Conservation (phyloP, 2,888 invertebrate genomes). For the Aphodius granarius region DNA sequence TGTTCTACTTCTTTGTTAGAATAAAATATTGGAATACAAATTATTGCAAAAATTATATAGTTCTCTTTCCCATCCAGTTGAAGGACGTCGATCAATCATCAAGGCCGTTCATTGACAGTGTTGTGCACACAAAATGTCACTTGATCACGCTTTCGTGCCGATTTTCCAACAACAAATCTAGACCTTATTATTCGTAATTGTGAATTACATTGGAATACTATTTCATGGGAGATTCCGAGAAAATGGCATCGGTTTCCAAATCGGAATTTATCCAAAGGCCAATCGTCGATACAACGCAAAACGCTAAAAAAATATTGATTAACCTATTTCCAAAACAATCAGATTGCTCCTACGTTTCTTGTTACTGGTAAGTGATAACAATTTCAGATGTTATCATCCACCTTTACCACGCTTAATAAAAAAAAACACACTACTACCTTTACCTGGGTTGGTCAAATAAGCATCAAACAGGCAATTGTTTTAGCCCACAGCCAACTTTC, state of each 20-base stretch:
- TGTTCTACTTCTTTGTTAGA: too few relatives aligned
- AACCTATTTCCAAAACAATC: conserved; percentile 72
- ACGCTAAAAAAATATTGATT: conserved; percentile 45
- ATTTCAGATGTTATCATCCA: conserved; percentile 35
- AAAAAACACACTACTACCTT: not conserved
- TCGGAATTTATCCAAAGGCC: conserved; percentile 41
- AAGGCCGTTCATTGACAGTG: not conserved
- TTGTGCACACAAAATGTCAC: not conserved
- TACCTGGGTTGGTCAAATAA: not conserved
- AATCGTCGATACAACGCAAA: conserved; percentile 36
- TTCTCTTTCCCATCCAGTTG: not conserved
- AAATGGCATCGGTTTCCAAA: conserved; percentile 45
- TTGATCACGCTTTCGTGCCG: not conserved
- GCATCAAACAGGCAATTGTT: not conserved
- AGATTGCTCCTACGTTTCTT: conserved; percentile 83
- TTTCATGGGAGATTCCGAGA: conserved; percentile 3
- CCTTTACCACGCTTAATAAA: not conserved
- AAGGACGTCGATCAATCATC: not conserved
- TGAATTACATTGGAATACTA: not conserved
- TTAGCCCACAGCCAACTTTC: not conserved
- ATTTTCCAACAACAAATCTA: not conserved
- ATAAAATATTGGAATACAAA: too few relatives aligned
- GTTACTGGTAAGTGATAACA: conserved; percentile 72
- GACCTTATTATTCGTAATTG: not conserved
- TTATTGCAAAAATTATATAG: too few relatives aligned